phyloP scores from a whole-genome alignment of 2,113 vertebrate species.

The Phylloscopus whistleri region DNA sequence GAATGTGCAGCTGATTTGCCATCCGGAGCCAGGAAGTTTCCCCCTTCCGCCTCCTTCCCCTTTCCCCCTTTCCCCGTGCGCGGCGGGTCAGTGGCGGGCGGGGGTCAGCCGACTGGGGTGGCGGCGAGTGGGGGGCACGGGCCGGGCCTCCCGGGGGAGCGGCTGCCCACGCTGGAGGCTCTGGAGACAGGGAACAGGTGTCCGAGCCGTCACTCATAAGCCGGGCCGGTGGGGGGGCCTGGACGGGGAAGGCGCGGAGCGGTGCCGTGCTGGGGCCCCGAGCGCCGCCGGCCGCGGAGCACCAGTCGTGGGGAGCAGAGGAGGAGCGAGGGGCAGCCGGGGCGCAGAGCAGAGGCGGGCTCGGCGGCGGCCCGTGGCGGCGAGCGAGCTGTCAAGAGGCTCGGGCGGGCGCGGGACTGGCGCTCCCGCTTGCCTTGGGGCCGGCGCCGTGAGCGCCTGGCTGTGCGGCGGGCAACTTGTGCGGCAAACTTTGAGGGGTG shows the following conservation, averaged over 20 bases:
- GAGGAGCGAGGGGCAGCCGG: not conserved
- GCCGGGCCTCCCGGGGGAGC: not conserved
- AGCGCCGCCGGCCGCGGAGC: not conserved
- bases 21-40: slow-evolving; percentile 70
- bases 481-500: slow-evolving; percentile 5
- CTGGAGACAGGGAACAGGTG: slow-evolving; percentile 75
- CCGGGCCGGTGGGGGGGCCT: not conserved
- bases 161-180: slow-evolving; percentile 52
- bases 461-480: not conserved
- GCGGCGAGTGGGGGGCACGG: not conserved
- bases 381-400: not conserved
- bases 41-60: not conserved
- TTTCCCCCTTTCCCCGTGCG: slow-evolving; percentile 44
- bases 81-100: not conserved
- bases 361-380: not conserved
- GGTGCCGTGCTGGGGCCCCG: not conserved
- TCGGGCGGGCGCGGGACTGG: not conserved
- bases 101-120: not conserved
- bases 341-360: not conserved
- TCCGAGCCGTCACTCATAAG: slow-evolving; percentile 70
- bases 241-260: not conserved
- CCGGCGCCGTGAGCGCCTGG: not conserved
- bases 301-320: not conserved
- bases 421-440: not conserved
- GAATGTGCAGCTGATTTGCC: slow-evolving; percentile 76